A percentile compares a stretch with the other conserved stretches of the same genome.
Conservation (phyloP, 2,113 vertebrate genomes). For the Muscicapa adusta region DNA sequence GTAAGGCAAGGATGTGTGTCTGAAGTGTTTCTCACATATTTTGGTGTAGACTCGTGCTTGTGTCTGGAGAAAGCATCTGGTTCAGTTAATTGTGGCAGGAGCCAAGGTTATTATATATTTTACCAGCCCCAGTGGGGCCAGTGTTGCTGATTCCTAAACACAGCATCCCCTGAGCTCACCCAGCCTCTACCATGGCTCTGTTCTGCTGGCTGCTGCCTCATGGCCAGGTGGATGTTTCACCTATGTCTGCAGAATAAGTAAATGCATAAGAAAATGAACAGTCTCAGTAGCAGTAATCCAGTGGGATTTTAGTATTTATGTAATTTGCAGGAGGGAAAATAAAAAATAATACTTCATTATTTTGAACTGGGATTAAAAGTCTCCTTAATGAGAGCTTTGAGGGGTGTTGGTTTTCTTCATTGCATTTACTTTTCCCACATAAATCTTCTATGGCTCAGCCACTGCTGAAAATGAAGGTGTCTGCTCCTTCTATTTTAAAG, state of each 20-base stretch:
- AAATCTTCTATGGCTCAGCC: neutral
- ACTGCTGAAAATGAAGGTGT: neutral
- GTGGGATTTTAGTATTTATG: neutral
- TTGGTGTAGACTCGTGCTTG: neutral
- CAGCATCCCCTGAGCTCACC: neutral
- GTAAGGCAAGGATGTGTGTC: neutral
- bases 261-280: neutral
- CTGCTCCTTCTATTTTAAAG: neutral
- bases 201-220: neutral
- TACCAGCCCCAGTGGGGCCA: neutral
- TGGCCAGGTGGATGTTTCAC: neutral
- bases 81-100: neutral
- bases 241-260: neutral
- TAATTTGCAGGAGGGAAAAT: neutral
- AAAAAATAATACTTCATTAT: neutral
- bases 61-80: neutral
- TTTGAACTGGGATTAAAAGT: neutral
- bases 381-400: neutral
- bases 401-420: neutral
- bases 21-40: neutral
- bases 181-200: rapidly evolving
- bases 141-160: neutral
- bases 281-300: neutral
- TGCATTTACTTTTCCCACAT: neutral
- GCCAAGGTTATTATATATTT: neutral